Evolutionary conservation across 2,888 invertebrate genomes (phyloP), one percentile per base, ranked within the genome.

Genomic region (Drosophila barbarae): DNA sequence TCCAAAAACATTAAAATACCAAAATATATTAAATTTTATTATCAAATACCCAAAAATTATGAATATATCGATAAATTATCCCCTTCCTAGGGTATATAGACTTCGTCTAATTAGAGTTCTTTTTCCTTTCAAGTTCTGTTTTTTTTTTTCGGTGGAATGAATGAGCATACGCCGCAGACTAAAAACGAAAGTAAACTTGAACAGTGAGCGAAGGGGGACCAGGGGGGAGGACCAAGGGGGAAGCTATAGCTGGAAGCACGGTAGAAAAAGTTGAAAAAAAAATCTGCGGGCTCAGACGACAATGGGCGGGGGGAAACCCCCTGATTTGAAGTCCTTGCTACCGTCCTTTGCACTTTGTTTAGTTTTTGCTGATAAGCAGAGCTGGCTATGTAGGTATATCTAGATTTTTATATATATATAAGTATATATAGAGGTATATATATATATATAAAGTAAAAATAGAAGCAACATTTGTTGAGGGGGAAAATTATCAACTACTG

Each of bases 111-210:
- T 5, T 13, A 1, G 18, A 9, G 13, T 13, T 32, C 1, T 13
- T 5, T 21, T 8, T 8, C 13, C 8, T 21, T 21, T 18, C 5
- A 13, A 8, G 5, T 9, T 13, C 30, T 5, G 30, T 38, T n/a
- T n/a, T 26, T 18, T 35, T 23, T 44, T 30, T 42, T n/a, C 21
- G n/a, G 34, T 28, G 39, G 28, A 15, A 52, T 54, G 58, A 52
- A 59, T 32, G 35, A 53, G 50, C 56, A 55, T 38, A 53, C 39
- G 50, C 47, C 39, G 50, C 47, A 56, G 63, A 67, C 46, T 35
- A 63, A 77, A 69, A 81, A 38, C 58, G 77, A 76, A 72, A 76
- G 80, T 72, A 64, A 50, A 50, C 46, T 51, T 41, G 51, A 56
- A 56, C 73, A 76, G 75, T 60, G 57, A 55, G 26, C 52, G 32